A percentile compares a stretch with the other conserved stretches of the same genome.
Evolutionary conservation across 2,888 invertebrate species (phyloP).

Genomic region (Hofmannophila pseudospretella): DNA sequence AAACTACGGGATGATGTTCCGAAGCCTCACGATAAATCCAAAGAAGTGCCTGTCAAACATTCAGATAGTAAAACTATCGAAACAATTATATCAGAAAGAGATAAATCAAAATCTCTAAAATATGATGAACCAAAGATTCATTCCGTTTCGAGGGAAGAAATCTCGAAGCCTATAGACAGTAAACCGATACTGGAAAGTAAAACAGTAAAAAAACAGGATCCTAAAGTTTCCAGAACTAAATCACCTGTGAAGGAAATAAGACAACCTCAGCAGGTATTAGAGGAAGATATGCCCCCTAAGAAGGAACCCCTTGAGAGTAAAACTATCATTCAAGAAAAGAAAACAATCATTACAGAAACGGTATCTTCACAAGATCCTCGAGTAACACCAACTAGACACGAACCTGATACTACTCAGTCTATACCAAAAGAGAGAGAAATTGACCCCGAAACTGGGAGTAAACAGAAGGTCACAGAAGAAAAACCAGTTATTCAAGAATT

Average conservation of each 20-base stretch:
- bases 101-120: not conserved
- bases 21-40: not conserved
- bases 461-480: not conserved
- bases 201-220: not conserved
- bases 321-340: slow-evolving; percentile 12
- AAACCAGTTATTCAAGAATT: not conserved
- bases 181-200: not conserved
- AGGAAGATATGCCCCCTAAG: not conserved
- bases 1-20: not conserved
- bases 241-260: not conserved
- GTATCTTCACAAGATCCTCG: slow-evolving; percentile 11
- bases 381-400: slow-evolving; percentile 2
- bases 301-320: not conserved
- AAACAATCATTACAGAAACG: slow-evolving; percentile 18
- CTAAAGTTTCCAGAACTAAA: not conserved
- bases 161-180: not conserved
- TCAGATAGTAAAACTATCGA: slow-evolving; percentile 18
- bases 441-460: not conserved
- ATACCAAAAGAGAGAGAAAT: slow-evolving; percentile 4
- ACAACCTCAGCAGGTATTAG: not conserved
- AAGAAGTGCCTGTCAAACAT: not conserved
- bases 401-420: no score
- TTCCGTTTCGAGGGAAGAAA: not conserved
- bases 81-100: slow-evolving; percentile 8
- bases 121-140: not conserved